Conservation (phyloP, 2,113 vertebrate genomes). For the Garra rufa region DNA sequence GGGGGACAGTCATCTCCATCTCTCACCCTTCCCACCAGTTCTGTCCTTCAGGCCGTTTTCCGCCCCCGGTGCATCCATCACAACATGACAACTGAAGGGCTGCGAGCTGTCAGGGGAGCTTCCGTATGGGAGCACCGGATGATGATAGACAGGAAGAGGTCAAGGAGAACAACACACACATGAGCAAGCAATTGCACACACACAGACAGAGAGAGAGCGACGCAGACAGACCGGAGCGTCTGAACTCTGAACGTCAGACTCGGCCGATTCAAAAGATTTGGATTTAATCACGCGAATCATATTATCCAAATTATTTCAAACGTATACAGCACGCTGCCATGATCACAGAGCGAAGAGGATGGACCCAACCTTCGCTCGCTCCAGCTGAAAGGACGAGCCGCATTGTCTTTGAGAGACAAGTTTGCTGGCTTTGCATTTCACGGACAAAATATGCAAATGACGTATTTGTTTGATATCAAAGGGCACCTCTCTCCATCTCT, state of each 20-base stretch:
- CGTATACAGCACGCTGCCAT: slow-evolving; percentile 25
- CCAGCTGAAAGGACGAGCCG: slow-evolving; percentile 18
- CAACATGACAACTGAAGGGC: slow-evolving; percentile 54
- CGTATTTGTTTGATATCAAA: slow-evolving; percentile 73
- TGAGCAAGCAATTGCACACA: slow-evolving; percentile 37
- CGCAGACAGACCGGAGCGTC: background rate
- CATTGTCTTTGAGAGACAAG: slow-evolving; percentile 49
- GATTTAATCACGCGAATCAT: slow-evolving; percentile 25
- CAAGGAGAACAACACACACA: slow-evolving; percentile 58
- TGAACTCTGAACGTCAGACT: background rate
- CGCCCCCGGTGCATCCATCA: slow-evolving; percentile 53
- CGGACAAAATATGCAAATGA: slow-evolving; percentile 81
- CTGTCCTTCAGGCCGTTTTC: slow-evolving; percentile 33
- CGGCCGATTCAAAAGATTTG: background rate
- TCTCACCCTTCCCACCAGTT: slow-evolving; percentile 17
- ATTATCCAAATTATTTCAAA: slow-evolving; percentile 46
- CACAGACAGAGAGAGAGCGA: slow-evolving; percentile 37
- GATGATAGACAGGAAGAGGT: slow-evolving; percentile 58
- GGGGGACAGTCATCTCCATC: slow-evolving; percentile 5
- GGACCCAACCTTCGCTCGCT: background rate
- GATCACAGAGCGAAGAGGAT: slow-evolving; percentile 22
- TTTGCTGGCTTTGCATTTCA: slow-evolving; percentile 57
- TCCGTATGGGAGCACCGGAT: slow-evolving; percentile 45
- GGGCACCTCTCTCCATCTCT: slow-evolving; percentile 55
- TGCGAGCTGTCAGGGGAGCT: slow-evolving; percentile 52